These are phyloP conservation scores for Drosophila mercatorum DNA, from an alignment of 2,888 invertebrate genomes.

Conservation along the genomic window DNA sequence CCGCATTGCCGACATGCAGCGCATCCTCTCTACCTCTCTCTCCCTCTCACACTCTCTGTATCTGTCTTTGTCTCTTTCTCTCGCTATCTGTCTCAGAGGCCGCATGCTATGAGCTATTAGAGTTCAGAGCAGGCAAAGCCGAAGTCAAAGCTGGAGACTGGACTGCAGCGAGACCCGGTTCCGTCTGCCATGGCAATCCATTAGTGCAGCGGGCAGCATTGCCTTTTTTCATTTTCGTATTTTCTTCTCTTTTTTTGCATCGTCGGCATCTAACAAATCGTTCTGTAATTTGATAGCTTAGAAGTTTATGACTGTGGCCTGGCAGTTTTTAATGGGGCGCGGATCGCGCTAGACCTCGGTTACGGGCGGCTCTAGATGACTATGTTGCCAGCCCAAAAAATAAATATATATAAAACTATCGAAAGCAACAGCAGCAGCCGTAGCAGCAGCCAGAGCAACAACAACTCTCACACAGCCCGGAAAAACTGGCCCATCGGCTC, in stretches of 20 bases:
- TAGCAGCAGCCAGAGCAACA: neutral
- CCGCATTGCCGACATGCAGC: constrained; percentile 75
- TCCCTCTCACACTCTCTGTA: constrained; percentile 1
- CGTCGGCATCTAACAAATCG: constrained; percentile 81
- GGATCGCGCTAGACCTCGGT: constrained; percentile 56
- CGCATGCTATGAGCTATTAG: constrained; percentile 77
- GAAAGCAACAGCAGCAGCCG: neutral
- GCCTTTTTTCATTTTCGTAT: constrained; percentile 16
- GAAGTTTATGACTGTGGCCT: constrained; percentile 79
- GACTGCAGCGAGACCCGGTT: constrained; percentile 40
- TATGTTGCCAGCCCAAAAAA: constrained; percentile 36
- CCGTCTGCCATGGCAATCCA: constrained; percentile 66
- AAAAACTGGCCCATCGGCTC: constrained; percentile 48
- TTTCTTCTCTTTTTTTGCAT: constrained; percentile 51
- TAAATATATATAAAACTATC: constrained; percentile 17
- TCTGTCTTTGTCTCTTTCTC: neutral
- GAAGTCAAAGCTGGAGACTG: constrained; percentile 42
- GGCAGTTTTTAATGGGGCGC: constrained; percentile 79
- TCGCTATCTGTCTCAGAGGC: constrained; percentile 20
- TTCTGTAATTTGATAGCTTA: constrained; percentile 82
- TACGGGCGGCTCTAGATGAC: constrained; percentile 31
- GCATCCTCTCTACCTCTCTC: constrained; percentile 42
- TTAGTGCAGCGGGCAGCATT: constrained; percentile 61
- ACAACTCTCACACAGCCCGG: constrained; percentile 45
- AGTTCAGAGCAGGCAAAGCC: constrained; percentile 68